A percentile compares a stretch with the other conserved stretches of the same genome.
These are phyloP conservation scores for Apotomis capreana DNA, from an alignment of 2,888 invertebrate genomes.

Conservation along the genomic window DNA sequence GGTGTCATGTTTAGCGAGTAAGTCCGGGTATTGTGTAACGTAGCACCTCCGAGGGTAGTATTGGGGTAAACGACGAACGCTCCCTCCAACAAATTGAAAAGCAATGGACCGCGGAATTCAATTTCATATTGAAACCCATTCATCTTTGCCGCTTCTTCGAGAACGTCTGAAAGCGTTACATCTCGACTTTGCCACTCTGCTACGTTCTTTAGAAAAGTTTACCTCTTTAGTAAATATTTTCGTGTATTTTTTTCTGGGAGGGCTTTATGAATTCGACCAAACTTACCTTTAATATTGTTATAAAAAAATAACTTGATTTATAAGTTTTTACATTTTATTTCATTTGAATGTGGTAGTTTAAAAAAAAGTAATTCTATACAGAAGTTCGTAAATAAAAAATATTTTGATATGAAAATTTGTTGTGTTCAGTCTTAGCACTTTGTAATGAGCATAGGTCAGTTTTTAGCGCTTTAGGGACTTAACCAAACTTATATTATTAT, in stretches of 20 bases:
- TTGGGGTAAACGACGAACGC: slow-evolving; percentile 75
- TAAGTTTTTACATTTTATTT: too few relatives aligned
- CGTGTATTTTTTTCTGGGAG: slow-evolving; percentile 2
- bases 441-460: too few relatives aligned
- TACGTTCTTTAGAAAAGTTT: slow-evolving; percentile 72
- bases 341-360: too few relatives aligned
- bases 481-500: too few relatives aligned
- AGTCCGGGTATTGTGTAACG: slow-evolving; percentile 61
- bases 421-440: too few relatives aligned
- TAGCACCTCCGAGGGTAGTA: slow-evolving; percentile 66
- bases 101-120: slow-evolving; percentile 88
- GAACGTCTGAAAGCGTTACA: slow-evolving; percentile 78
- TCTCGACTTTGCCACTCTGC: slow-evolving; percentile 76
- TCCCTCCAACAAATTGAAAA: slow-evolving; percentile 84
- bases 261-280: not conserved
- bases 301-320: too few relatives aligned
- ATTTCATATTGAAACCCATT: slow-evolving; percentile 87
- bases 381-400: too few relatives aligned
- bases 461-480: too few relatives aligned
- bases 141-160: slow-evolving; percentile 81
- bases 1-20: slow-evolving; percentile 50
- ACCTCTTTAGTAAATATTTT: slow-evolving; percentile 52
- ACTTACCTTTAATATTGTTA: not conserved
- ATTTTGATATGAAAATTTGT: too few relatives aligned
- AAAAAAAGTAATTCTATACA: too few relatives aligned